Conservation (phyloP, 2,113 vertebrate species). For the Brachypteracias leptosomus region DNA sequence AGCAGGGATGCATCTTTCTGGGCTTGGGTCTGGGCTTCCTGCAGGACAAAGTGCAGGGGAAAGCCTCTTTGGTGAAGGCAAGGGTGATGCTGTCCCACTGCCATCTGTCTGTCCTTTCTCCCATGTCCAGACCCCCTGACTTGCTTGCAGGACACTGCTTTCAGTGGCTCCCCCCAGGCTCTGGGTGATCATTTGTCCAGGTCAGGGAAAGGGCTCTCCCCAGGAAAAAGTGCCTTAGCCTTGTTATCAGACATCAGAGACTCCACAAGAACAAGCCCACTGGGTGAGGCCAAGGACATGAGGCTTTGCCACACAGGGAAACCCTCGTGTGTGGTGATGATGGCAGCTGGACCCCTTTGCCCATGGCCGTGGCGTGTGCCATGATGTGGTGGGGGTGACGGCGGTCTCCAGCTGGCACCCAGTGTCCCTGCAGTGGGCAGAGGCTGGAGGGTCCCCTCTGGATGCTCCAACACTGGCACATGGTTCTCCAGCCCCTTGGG, state of each 20-base stretch:
- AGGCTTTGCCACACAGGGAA: background rate
- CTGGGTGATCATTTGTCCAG: background rate
- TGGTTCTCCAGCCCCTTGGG: background rate
- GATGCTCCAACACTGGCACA: accelerated
- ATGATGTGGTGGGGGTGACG: background rate
- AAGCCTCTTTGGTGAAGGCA: background rate
- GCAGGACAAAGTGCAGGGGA: background rate
- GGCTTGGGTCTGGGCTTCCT: background rate
- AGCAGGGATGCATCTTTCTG: background rate
- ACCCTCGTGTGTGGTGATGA: background rate
- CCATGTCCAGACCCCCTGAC: background rate
- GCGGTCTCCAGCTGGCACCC: background rate
- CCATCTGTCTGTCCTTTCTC: background rate
- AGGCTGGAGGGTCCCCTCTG: background rate
- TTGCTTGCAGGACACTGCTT: background rate
- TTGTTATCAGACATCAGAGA: background rate
- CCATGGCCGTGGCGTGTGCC: background rate
- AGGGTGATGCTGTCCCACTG: accelerated
- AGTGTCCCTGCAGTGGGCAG: background rate
- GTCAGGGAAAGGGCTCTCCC: background rate
- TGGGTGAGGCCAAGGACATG: background rate
- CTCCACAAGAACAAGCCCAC: background rate
- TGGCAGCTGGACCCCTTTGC: background rate
- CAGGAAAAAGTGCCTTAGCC: background rate
- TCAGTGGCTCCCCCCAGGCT: background rate